Percentiles rank a stretch among this genome's conserved stretches.
These are phyloP conservation scores for Rutpela maculata DNA, from an alignment of 2,888 invertebrate genomes.

Conservation along the genomic window DNA sequence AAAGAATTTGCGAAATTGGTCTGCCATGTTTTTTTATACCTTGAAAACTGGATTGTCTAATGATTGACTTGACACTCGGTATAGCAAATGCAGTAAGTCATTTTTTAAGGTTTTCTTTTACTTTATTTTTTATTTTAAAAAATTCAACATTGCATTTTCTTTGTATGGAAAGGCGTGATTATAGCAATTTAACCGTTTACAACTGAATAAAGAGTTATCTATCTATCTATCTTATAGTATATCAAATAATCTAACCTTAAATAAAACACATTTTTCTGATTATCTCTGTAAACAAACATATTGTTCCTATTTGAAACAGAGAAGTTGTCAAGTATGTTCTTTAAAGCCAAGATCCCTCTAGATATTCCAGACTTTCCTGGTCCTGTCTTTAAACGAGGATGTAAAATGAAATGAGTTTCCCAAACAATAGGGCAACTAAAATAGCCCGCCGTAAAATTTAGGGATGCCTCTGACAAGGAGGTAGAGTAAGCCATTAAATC, in stretches of 20 bases:
- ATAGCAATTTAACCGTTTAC: too few species aligned
- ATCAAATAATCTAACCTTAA: constrained; percentile 66
- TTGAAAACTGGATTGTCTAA: too few species aligned
- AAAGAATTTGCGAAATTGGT: too few species aligned
- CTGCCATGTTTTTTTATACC: too few species aligned
- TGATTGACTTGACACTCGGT: too few species aligned
- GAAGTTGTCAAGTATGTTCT: constrained; percentile 81
- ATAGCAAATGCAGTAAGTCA: too few species aligned
- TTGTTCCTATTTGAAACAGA: constrained; percentile 84
- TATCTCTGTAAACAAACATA: constrained; percentile 86
- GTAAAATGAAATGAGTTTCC: constrained; percentile 81
- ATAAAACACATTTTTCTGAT: constrained; percentile 79
- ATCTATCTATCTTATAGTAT: too few species aligned
- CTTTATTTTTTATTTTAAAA: too few species aligned
- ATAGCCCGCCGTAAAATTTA: constrained; percentile 79
- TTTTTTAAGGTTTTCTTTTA: too few species aligned
- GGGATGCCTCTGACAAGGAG: constrained; percentile 71
- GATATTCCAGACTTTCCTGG: constrained; percentile 79
- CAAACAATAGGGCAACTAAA: constrained; percentile 86
- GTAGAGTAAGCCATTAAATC: constrained; percentile 64
- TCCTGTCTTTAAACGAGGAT: constrained; percentile 82
- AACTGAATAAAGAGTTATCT: too few species aligned
- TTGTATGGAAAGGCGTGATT: too few species aligned
- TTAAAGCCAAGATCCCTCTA: constrained; percentile 80
- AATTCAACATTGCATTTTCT: too few species aligned